Conservation (phyloP, 2,797 vertebrate genomes). For the Crocodylus rhombifer region DNA sequence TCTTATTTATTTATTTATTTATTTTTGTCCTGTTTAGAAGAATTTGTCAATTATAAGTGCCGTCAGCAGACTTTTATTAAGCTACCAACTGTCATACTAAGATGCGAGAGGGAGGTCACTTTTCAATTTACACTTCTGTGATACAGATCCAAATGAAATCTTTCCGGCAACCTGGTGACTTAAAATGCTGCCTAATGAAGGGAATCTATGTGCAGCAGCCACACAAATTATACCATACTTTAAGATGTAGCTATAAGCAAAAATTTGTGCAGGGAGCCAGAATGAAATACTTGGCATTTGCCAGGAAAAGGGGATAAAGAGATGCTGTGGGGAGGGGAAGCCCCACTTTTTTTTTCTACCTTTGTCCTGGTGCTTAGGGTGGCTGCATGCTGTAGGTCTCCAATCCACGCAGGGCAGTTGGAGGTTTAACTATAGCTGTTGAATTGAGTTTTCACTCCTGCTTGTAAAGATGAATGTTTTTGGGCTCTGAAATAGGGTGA, state of each 20-base stretch:
- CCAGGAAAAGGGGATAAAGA: not conserved
- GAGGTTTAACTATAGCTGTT: no score
- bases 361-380: not conserved
- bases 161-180: not conserved
- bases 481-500: no score
- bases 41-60: not conserved
- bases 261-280: not conserved
- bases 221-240: not conserved
- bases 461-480: no score
- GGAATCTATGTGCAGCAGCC: not conserved
- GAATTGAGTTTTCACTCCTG: no score
- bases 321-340: not conserved
- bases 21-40: not conserved
- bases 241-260: not conserved
- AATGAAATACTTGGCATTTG: not conserved
- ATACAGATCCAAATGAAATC: fast-evolving
- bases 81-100: not conserved
- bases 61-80: not conserved
- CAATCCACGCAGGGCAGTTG: no score
- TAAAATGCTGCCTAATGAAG: not conserved
- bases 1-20: not conserved
- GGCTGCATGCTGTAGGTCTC: no score
- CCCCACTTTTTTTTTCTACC: fast-evolving
- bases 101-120: not conserved
- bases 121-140: not conserved